These are phyloP conservation scores for Tetranychus cinnabarinus DNA, from an alignment of 1,140 invertebrate genomes.

Conservation along the genomic window DNA sequence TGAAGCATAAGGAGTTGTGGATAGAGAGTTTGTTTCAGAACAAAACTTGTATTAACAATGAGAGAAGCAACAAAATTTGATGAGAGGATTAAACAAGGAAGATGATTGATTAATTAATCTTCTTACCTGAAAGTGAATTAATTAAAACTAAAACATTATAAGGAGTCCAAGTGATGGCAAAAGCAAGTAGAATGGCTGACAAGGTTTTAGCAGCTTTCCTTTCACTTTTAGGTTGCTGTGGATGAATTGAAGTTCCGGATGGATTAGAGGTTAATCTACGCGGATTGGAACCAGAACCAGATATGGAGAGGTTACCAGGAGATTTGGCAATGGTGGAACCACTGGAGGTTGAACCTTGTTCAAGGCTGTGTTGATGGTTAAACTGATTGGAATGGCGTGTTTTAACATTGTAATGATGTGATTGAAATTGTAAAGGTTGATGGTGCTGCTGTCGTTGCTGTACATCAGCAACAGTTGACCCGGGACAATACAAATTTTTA, in stretches of 20 bases:
- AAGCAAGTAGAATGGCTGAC: constrained; percentile 83
- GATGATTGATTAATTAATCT: too few relatives aligned
- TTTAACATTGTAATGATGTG: too few relatives aligned
- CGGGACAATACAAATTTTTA: neutral
- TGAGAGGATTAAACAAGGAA: too few relatives aligned
- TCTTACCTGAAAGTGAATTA: neutral
- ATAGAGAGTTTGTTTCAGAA: too few relatives aligned
- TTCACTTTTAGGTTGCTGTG: constrained; percentile 44
- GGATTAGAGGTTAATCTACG: neutral
- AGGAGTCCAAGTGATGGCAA: constrained; percentile 97
- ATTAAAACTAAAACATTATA: constrained; percentile 63
- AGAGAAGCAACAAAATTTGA: too few relatives aligned
- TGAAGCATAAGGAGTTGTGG: too few relatives aligned
- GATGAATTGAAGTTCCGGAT: neutral
- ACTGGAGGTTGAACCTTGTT: neutral
- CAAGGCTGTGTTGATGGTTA: neutral
- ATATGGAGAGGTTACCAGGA: neutral
- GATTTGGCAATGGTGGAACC: neutral
- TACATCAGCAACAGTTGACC: neutral
- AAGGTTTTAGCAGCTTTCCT: constrained; percentile 95
- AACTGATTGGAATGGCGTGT: neutral
- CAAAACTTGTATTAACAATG: too few relatives aligned
- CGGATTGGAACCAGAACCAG: neutral
- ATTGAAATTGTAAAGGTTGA: neutral
- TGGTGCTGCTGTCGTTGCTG: neutral